These are phyloP conservation scores for Dynastes grantii DNA, from an alignment of 2,888 invertebrate species.

Conservation along the genomic window DNA sequence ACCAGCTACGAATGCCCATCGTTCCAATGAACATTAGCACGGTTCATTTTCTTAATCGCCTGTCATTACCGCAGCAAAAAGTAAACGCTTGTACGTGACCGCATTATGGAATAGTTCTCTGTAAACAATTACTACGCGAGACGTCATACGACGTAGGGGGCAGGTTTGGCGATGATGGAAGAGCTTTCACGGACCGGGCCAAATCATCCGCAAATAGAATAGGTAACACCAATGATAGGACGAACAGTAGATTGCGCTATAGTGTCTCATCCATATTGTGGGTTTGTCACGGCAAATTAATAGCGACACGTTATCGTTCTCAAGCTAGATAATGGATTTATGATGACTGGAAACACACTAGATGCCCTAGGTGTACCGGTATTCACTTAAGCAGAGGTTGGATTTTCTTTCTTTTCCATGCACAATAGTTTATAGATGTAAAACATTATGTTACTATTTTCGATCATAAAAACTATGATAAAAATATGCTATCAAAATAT, in stretches of 20 bases:
- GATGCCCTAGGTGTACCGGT: not conserved
- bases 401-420: not conserved
- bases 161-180: slow-evolving; percentile 7
- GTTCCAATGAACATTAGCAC: not conserved
- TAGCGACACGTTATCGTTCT: slow-evolving; percentile 17
- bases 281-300: slow-evolving; percentile 26
- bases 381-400: not conserved
- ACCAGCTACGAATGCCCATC: not conserved
- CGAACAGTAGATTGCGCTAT: not conserved
- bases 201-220: not conserved
- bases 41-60: not conserved
- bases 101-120: not conserved
- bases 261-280: slow-evolving; percentile 18
- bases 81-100: not conserved
- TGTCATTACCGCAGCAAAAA: slow-evolving; percentile 12
- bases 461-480: too few relatives aligned
- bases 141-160: not conserved
- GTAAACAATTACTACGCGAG: not conserved
- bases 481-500: too few relatives aligned
- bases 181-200: not conserved
- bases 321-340: slow-evolving; percentile 20
- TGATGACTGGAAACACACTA: not conserved
- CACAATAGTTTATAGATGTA: not conserved
- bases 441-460: not conserved
- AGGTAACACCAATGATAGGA: slow-evolving; percentile 9